phyloP scores from a whole-genome alignment of 2,888 invertebrate genomes.

The Parnassius apollo region DNA sequence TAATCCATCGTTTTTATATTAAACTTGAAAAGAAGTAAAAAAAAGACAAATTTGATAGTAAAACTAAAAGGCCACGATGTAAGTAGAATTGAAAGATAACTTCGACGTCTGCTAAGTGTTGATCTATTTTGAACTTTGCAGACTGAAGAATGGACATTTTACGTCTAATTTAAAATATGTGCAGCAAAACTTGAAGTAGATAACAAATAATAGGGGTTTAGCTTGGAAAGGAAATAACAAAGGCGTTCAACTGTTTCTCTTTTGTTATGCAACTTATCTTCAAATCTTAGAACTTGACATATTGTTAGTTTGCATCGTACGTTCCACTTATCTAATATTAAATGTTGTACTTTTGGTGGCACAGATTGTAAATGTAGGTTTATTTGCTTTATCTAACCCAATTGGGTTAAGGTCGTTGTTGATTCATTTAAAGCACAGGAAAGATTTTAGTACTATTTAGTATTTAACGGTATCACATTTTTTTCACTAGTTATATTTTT shows the following conservation, averaged over 20 bases:
- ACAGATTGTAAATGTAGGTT: no score
- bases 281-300: slow-evolving; percentile 20
- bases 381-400: no score
- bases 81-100: slow-evolving; percentile 40
- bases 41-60: slow-evolving; percentile 18
- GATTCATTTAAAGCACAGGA: no score
- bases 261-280: slow-evolving; percentile 22
- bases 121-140: slow-evolving; percentile 43
- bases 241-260: slow-evolving; percentile 22
- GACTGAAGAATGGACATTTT: slow-evolving; percentile 35
- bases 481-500: no score
- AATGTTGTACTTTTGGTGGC: background rate
- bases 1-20: background rate
- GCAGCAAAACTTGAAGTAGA: slow-evolving; percentile 21
- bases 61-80: slow-evolving; percentile 34
- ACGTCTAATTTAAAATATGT: slow-evolving; percentile 28
- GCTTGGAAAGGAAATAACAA: slow-evolving; percentile 31
- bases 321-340: slow-evolving; percentile 1
- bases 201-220: slow-evolving; percentile 31
- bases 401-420: no score
- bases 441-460: no score
- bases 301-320: slow-evolving; percentile 15
- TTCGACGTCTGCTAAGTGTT: slow-evolving; percentile 40
- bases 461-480: no score
- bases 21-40: background rate